Base-by-base conservation (phyloP, 1,140 invertebrate genomes). In the Drosophila chauvacae region DNA sequence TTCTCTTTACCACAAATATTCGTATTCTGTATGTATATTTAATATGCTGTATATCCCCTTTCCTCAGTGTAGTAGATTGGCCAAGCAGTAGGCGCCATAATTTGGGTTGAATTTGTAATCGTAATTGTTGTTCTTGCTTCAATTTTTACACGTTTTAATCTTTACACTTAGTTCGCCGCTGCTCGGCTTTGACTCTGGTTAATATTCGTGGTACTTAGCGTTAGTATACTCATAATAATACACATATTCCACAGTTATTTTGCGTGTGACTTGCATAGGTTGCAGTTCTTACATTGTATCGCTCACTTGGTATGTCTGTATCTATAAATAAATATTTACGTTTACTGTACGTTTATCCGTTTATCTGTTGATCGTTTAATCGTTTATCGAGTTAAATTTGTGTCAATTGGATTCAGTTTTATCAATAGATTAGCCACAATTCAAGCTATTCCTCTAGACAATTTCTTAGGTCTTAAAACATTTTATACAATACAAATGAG, bases 1-100 rank as follows among this genome's bases (percentile, higher is more conserved):
- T 88, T 80, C 55, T 71, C 76, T 90, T 88, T 90, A 88, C 85
- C 85, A 90, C 85, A 90, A 90, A 90, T 90, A 90, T 79, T 85
- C 60, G 68, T 90, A 85, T 90, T 77, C 80, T 84, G 79, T 77
- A 78, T 78, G 73, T 76, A 73, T 78, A 78, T 79, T 82, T 86
- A 76, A 80, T 80, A 68, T 80, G 44, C 48, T 71, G 69, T 83
- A 75, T 78, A 78, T 79, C 77, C 48, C 63, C 23, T 9, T 48
- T 84, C 63, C 73, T 84, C 23, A 70, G 55, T 87, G 66, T 83
- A 80, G 64, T 83, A 72, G 77, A 87, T 74, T 82, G 83, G 77
- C 85, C 84, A 87, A 87, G 84, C 84, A 84, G 61, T 64, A 83
- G 84, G 83, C 80, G 84, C 73, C 76, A 62, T 83, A 80, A 80